phyloP scores from a whole-genome alignment of 35 echinoderm and acorn worm genomes.

The Amphiura filiformis region DNA sequence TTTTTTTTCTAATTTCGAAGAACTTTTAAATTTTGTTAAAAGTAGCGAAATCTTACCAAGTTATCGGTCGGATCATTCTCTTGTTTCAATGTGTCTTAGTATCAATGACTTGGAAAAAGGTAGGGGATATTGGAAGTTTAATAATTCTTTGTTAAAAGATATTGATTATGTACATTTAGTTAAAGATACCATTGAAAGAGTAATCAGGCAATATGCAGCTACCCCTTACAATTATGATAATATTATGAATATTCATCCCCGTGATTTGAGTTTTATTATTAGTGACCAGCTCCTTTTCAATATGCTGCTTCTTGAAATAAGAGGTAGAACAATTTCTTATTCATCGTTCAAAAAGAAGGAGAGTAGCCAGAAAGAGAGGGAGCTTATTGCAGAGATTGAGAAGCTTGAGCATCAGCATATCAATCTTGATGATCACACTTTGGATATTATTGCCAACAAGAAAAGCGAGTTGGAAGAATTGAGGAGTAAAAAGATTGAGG shows the following conservation, averaged over 20 bases:
- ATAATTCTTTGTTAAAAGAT: slow-evolving; percentile 15
- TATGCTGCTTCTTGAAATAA: slow-evolving; percentile 12
- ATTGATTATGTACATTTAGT: not conserved
- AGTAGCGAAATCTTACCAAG: slow-evolving; percentile 1
- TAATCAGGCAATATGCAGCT: slow-evolving; percentile 11
- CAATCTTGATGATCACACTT: not conserved
- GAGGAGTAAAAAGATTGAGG: slow-evolving; percentile 3
- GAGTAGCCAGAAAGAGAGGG: not conserved
- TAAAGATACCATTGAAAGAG: not conserved
- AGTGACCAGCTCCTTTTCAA: slow-evolving; percentile 21
- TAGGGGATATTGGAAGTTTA: slow-evolving; percentile 30
- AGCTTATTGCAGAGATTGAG: not conserved
- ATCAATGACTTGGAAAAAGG: slow-evolving; percentile 10
- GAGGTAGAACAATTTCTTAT: slow-evolving; percentile 21
- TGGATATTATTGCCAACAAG: slow-evolving; percentile 11
- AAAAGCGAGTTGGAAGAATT: not conserved
- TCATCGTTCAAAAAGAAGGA: slow-evolving; percentile 23
- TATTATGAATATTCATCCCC: not conserved
- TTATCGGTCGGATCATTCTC: slow-evolving; percentile 7
- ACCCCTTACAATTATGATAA: not conserved
- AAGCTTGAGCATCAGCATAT: not conserved
- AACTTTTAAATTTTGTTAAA: slow-evolving; percentile 6
- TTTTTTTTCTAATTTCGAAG: slow-evolving; percentile 21
- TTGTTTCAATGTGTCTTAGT: not conserved
- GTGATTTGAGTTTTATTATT: slow-evolving; percentile 13